phyloP scores from a whole-genome alignment of 2,888 invertebrate genomes.

The Trichopria drosophilae region DNA sequence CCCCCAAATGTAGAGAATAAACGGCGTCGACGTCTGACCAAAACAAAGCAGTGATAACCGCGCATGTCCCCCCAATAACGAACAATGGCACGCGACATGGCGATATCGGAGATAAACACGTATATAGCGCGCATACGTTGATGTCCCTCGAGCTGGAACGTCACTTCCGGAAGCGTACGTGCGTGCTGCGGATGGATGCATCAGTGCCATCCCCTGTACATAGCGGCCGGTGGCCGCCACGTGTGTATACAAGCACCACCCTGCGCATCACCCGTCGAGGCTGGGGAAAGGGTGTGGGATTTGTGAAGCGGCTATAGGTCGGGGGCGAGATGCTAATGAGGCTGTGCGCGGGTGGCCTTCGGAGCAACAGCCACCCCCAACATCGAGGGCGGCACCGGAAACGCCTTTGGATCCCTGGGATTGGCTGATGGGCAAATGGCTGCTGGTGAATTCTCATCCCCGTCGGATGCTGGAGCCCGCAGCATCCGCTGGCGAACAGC shows the following conservation, averaged over 20 bases:
- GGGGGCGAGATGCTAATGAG: constrained; percentile 53
- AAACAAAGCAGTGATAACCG: too few species aligned
- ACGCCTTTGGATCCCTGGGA: constrained; percentile 39
- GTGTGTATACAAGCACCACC: constrained; percentile 21
- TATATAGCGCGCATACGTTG: too few species aligned
- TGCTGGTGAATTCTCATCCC: too few species aligned
- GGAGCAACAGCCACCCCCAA: constrained; percentile 14
- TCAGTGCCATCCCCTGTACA: constrained; percentile 37
- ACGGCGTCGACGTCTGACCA: too few species aligned
- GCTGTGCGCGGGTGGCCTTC: constrained; percentile 31
- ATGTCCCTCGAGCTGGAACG: background rate
- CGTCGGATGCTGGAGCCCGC: too few species aligned
- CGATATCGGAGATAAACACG: too few species aligned
- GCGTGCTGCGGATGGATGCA: constrained; percentile 37
- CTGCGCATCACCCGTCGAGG: constrained; percentile 8
- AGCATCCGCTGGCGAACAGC: too few species aligned
- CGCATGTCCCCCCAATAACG: too few species aligned
- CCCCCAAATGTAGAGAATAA: too few species aligned
- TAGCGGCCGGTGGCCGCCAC: too few species aligned
- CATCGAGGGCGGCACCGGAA: constrained; percentile 15
- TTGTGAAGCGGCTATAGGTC: constrained; percentile 40
- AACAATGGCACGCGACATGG: too few species aligned
- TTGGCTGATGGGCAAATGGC: constrained; percentile 44
- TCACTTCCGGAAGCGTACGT: constrained; percentile 20
- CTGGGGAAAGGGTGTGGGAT: constrained; percentile 10